A percentile compares a stretch with the other conserved stretches of the same genome.
phyloP scores from a whole-genome alignment of 2,797 vertebrate species.

The Sternarchorhynchus goeldii region DNA sequence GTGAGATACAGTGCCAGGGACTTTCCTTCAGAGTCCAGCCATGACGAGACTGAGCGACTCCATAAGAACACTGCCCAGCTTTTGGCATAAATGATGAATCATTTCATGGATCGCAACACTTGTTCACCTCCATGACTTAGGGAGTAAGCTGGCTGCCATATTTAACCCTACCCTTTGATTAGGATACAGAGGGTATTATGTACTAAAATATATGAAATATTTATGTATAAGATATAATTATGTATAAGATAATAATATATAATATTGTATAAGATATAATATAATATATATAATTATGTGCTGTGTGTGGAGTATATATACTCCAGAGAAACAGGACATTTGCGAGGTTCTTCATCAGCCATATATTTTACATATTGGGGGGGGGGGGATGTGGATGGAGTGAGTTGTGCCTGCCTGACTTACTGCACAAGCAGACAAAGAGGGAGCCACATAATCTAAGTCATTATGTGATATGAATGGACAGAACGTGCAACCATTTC shows the following conservation, averaged over 20 bases:
- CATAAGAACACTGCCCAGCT: conserved; percentile 72
- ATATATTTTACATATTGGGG: conserved; percentile 53
- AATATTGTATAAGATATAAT: no score
- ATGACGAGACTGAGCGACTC: conserved; percentile 69
- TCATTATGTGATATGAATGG: conserved; percentile 83
- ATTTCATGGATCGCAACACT: conserved; percentile 85
- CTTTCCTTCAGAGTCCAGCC: conserved; percentile 65
- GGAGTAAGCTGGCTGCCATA: conserved; percentile 77
- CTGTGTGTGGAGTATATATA: no score
- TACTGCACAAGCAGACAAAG: conserved; percentile 68
- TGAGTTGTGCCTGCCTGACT: conserved; percentile 73
- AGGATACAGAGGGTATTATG: conserved; percentile 72
- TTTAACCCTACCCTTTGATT: conserved; percentile 72
- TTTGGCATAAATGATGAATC: conserved; percentile 81
- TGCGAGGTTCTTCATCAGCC: no score
- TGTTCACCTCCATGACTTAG: conserved; percentile 77
- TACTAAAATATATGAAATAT: conserved; percentile 55
- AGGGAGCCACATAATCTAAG: conserved; percentile 77
- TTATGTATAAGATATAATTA: no score
- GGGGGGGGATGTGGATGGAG: conserved; percentile 69
- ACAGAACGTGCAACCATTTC: conserved; percentile 82
- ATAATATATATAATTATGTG: no score
- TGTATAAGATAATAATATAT: no score
- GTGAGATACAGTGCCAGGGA: conserved; percentile 60
- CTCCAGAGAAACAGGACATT: no score